Evolutionary conservation across 1,140 invertebrate genomes (phyloP), one percentile per base, ranked within the genome.

Genomic region (Meloidogyne chitwoodi): DNA sequence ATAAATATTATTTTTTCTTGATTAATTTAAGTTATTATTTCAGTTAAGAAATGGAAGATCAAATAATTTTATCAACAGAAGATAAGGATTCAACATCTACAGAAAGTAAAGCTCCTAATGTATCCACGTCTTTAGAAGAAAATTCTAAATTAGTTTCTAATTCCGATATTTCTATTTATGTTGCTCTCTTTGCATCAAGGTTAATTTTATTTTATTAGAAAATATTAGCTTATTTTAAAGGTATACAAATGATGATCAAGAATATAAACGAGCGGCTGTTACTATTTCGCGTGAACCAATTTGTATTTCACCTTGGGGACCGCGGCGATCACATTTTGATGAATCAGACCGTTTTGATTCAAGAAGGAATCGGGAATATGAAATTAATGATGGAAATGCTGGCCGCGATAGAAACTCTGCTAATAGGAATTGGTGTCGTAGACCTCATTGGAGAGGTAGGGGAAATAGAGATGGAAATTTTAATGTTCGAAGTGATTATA

Each of bases 211-310:
- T 6, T 56, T n/a, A 19, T 19, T 4, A 19, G 14, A 14, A 48
- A n/a, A 48, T 4, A 48, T 44, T 44, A 48, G 16, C 14, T 48
- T 48, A n/a, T n/a, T 2, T 56, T 56, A 63, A 56, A 76, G 75
- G 34, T 74, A 70, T 27, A 75, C 75, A 48, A 22, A 71, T 16
- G 22, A 67, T 22, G 75, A 76, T 68, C 26, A n/a, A 10, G 68
- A 76, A 6, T 76, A 73, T 26, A 29, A 56, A 0, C 44, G 34
- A 62, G 67, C 65, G 27, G 75, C 65, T 12, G 24, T 29, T 22
- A 68, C 48, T 4, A 63, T 62, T 14, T 41, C 29, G 1, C 38
- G 29, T 63, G 68, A 76, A 62, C 75, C 75, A 16, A 71, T 76
- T 61, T 68, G 67, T 27, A 76, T 76, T n/a, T 38, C 44, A 19